Evolutionary conservation across 2,888 invertebrate genomes (phyloP), one percentile per base, ranked within the genome.

Genomic region (Pecten maximus): DNA sequence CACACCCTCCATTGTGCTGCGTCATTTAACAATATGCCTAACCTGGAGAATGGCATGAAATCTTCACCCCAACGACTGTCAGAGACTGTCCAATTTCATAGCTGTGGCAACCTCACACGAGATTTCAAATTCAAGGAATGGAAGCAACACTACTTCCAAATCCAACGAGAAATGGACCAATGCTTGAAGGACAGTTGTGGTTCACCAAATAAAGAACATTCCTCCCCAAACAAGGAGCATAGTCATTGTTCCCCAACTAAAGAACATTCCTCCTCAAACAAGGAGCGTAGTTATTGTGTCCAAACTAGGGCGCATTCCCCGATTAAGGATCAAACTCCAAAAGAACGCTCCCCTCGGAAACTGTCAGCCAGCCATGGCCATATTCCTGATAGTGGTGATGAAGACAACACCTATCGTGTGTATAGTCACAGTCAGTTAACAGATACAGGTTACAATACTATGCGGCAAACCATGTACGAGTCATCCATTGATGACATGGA

Each of bases 91-190:
- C 93, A 93, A 87, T 91, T 91, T 60, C 93, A 93, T 28, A 93
- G 93, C 15, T 94, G 91, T 74, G 89, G 92, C 44, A 91, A 92
- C 23, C 91, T 94, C 28, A 91, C 88, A 60, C 74, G 54, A 48
- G 94, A 95, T 88, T 94, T 93, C 89, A 94, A 94, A 89, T 94
- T 94, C 8, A 44, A 93, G 40, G 95, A 95, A 92, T 95, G 95
- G 95, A 95, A 94, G 89, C 94, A 94, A 40, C 92, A 95, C 88
- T 95, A 95, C 89, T 94, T 94, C 87, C 94, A 95, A 92, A 95
- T 95, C 86, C 95, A 95, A 91, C 93, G 93, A 87, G 95, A 95
- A 91, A 95, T 95, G 95, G 95, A 95, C 87, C 93, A 93, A 88
- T 95, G 95, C 89, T 89, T 94, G n/a, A 60, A 88, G 89, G 94